These are phyloP conservation scores for Gymnarchus niloticus DNA, from an alignment of 2,113 vertebrate genomes.

Conservation along the genomic window DNA sequence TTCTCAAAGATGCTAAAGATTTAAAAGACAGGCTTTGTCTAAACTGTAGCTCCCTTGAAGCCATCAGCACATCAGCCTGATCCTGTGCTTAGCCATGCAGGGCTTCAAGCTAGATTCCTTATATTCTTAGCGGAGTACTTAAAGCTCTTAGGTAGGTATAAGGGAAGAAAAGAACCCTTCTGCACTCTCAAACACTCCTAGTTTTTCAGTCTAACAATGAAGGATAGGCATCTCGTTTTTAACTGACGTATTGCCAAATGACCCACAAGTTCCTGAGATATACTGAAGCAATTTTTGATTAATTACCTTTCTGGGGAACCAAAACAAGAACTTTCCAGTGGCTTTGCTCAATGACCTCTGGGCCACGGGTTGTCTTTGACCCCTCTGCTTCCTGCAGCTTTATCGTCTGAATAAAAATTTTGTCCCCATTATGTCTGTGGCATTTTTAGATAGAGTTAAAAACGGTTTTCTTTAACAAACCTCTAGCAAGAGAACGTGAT, in stretches of 20 bases:
- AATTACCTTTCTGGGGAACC: not conserved
- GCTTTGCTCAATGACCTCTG: not conserved
- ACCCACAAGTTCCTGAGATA: not conserved
- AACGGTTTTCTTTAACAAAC: not conserved
- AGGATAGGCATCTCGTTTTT: not conserved
- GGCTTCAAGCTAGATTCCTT: not conserved
- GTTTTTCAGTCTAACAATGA: not conserved
- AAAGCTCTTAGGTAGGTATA: not conserved
- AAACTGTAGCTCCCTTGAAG: not conserved
- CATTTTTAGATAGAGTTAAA: constrained; percentile 2
- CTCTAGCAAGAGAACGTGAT: not conserved
- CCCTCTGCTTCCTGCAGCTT: not conserved
- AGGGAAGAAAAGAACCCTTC: not conserved
- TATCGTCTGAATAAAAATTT: not conserved
- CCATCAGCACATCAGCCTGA: not conserved
- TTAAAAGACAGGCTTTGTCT: not conserved
- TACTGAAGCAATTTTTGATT: not conserved
- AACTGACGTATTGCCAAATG: not conserved
- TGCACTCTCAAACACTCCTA: not conserved
- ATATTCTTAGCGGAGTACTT: not conserved
- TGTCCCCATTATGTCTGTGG: not conserved
- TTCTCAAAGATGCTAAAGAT: not conserved
- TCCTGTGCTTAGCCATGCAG: not conserved
- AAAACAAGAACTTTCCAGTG: not conserved
- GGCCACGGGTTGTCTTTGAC: not conserved